Conservation (phyloP, 2,797 vertebrate species). For the Cyclura pinguis region DNA sequence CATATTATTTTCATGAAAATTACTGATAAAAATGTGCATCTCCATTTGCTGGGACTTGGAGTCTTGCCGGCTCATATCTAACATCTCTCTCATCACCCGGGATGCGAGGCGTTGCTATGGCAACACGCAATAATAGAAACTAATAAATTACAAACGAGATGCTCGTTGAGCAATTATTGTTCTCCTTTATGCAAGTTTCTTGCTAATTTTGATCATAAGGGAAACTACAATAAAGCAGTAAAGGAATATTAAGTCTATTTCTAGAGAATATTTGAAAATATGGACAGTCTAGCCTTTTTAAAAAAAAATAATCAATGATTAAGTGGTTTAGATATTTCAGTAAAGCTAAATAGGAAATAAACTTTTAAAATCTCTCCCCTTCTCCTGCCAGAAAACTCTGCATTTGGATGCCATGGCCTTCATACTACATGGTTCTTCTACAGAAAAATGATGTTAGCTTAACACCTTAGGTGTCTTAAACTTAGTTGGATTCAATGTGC, state of each 20-base stretch:
- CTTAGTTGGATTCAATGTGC: not conserved
- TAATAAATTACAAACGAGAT: constrained; percentile 88
- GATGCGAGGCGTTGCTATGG: constrained; percentile 82
- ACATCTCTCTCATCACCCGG: constrained; percentile 85
- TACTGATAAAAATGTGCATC: constrained; percentile 89
- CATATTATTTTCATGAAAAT: constrained; percentile 90
- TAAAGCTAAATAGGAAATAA: constrained; percentile 73
- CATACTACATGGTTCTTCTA: accelerated
- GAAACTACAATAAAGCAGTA: constrained; percentile 83
- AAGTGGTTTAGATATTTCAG: constrained; percentile 78
- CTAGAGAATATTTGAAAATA: constrained; percentile 81
- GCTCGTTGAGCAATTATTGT: constrained; percentile 89
- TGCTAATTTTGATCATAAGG: constrained; percentile 89
- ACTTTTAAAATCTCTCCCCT: constrained; percentile 62
- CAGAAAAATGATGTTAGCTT: not conserved
- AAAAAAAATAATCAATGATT: constrained; percentile 75
- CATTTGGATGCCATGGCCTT: not conserved
- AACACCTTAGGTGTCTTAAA: not conserved
- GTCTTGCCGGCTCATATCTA: constrained; percentile 83
- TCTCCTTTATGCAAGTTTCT: constrained; percentile 88
- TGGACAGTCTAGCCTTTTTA: constrained; percentile 62
- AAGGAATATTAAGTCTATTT: constrained; percentile 83
- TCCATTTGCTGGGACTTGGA: constrained; percentile 83
- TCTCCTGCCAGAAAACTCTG: not conserved
- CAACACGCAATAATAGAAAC: constrained; percentile 86